These are phyloP conservation scores for Neosilurus mollespiculum DNA, from an alignment of 2,797 vertebrate species.

Conservation along the genomic window DNA sequence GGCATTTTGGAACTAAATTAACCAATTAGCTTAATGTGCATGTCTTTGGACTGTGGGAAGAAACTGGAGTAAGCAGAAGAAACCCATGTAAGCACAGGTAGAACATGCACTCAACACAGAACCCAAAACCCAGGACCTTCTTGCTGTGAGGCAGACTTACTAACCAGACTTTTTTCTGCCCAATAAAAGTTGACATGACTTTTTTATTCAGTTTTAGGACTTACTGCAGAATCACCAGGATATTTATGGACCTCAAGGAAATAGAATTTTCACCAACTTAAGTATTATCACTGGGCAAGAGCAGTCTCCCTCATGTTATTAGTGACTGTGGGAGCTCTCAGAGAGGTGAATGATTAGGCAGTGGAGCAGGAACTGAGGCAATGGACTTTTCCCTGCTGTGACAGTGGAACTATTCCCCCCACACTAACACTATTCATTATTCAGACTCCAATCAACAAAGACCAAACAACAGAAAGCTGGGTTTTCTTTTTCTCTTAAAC, in stretches of 20 bases:
- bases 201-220: neutral
- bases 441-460: slow-evolving; percentile 46
- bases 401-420: slow-evolving; percentile 18
- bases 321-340: neutral
- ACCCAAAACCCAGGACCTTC: no score
- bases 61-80: no score
- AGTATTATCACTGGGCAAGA: neutral
- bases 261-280: neutral
- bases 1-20: no score
- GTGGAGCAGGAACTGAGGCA: neutral
- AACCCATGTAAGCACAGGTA: no score
- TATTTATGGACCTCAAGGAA: neutral
- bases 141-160: no score
- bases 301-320: neutral
- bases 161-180: neutral
- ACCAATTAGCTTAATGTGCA: no score
- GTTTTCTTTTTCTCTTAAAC: slow-evolving; percentile 42
- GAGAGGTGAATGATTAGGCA: neutral
- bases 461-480: slow-evolving; percentile 35
- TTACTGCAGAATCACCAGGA: neutral
- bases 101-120: no score
- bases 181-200: neutral
- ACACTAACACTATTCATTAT: slow-evolving; percentile 48
- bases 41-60: no score
- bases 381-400: neutral